phyloP scores from a whole-genome alignment of 2,888 invertebrate species.

The Chelonus formosanus region DNA sequence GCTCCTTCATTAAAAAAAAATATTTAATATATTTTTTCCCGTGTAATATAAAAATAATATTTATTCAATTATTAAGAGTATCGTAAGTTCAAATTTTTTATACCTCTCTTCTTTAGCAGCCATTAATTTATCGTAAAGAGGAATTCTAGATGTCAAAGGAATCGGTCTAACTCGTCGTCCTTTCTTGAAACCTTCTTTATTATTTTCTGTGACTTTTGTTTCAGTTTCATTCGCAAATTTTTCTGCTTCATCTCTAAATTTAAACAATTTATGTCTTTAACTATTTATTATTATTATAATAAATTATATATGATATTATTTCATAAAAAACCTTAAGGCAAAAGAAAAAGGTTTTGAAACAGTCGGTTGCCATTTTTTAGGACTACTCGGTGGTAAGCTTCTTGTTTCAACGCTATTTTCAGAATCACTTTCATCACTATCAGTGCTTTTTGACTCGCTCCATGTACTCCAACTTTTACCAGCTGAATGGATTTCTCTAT shows the following conservation, averaged over 20 bases:
- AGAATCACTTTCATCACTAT: conserved; percentile 52
- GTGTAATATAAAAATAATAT: no score
- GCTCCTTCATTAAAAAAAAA: conserved; percentile 48
- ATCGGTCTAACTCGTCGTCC: conserved; percentile 72
- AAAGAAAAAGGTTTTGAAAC: conserved; percentile 77
- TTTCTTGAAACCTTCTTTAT: conserved; percentile 59
- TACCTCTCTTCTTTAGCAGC: conserved; percentile 78
- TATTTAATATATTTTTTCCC: conserved; percentile 13
- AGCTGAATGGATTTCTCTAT: conserved; percentile 54
- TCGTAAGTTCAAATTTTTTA: no score
- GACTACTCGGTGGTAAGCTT: conserved; percentile 55
- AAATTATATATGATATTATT: no score
- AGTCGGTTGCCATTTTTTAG: conserved; percentile 65
- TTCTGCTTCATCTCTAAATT: conserved; percentile 72
- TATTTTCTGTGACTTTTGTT: conserved; percentile 54
- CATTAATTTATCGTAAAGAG: conserved; percentile 76
- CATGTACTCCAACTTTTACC: conserved; percentile 52
- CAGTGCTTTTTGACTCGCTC: conserved; percentile 53
- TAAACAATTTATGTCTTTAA: no score
- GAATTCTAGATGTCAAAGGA: conserved; percentile 76
- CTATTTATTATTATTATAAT: no score
- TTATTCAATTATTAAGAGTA: no score
- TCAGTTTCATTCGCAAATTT: conserved; percentile 68
- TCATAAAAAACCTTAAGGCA: conserved; percentile 70
- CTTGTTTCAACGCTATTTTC: conserved; percentile 59